Evolutionary conservation across 2,113 vertebrate genomes (phyloP), one percentile per base, ranked within the genome.

Genomic region (Lepus americanus): DNA sequence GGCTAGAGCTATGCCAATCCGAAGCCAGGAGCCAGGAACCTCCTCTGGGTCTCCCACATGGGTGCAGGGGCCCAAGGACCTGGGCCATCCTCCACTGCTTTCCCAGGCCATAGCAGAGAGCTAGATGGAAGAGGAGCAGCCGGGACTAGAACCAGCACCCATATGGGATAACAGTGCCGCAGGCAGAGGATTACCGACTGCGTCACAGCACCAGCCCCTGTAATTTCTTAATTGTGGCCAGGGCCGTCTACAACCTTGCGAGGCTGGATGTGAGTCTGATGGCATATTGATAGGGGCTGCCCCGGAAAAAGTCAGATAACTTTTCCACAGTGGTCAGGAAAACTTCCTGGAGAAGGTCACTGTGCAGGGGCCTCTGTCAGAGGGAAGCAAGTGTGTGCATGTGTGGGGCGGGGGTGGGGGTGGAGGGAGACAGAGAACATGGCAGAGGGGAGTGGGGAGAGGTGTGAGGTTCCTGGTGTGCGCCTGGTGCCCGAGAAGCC

Each of bases 311-410:
- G 74, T 55, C 7, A 17, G 36, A 67, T 94, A 4, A 20, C 74
- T 94, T 88, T 94, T 88, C 31, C 49, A 31, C 87, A 13, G 4
- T 31, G 20, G 73, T 82, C 22, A 39, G 33, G 49, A 63, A 91
- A 66, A 44, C 22, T 82, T 89, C 22, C 64, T 53, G 17, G 66
- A 86, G 83, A 55, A 69, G 17, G 12, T 25, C 89, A 70, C n/a
- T 31, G 1, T 80, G 64, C 79, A 87, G 61, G 81, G 49, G 4
- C n/a, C n/a, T 80, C 81, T 87, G 27, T 44, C 39, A 17, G 39
- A 23, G 59, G 23, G 19, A 77, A 49, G 9, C n/a, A 6, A 6
- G 27, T 49, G 14, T 61, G 4, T 70, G 39, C n/a, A 31, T 61
- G 22, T 31, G 39, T 31, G 16, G 11, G 8, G 1, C 6, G 14